Base-by-base conservation (phyloP, 2,797 vertebrate genomes). In the Chelon auratus region DNA sequence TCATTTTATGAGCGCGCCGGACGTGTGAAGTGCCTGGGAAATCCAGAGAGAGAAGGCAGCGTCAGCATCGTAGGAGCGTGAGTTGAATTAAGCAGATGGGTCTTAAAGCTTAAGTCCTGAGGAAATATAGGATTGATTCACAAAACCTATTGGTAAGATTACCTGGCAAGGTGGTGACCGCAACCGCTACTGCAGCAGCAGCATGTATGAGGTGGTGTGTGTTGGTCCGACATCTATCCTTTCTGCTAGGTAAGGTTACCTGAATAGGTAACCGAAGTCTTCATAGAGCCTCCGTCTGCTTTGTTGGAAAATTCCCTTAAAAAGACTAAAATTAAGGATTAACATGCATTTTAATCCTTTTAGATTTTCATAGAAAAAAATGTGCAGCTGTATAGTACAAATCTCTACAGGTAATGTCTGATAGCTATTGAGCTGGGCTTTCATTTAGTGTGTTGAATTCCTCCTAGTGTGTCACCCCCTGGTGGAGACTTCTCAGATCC, bases 401-500 rank as follows among this genome's bases (percentile, higher is more conserved):
- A 26, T 11, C 4, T 1, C 14, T 10, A 11, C 15, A 39, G 12
- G 2, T 30, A 33, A 43, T 11, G 6, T 22, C 6, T 43, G 5
- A 33, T 33, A 20, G 1, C 50, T 42, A 12, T 40, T 12, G 6
- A 9, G 0, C 40, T 70, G 33, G 64, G 17, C 22, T 56, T 54
- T 59, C 12, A 1, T 55, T 56, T 64, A 52, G 55, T 58, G 1
- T 30, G 53, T 0, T 74, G 2, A 42, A 65, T 75, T 78, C 40
- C 62, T 69, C 63, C 51, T 85, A 99, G 98, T 87, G 98, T 99
- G 63, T 99, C 98, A 39, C 98, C 98, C 47, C 98, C 98, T 93
- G 97, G 98, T 92, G 98, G 98, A 89, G 97, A 99, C 85, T 99
- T 99, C 93, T 99, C 97, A 61, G 98, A 99, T 84, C 98, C 98